Percentiles rank a stretch among this genome's conserved stretches.
phyloP scores from a whole-genome alignment of 2,888 invertebrate genomes.

The Chamaedrilus cognettii region DNA sequence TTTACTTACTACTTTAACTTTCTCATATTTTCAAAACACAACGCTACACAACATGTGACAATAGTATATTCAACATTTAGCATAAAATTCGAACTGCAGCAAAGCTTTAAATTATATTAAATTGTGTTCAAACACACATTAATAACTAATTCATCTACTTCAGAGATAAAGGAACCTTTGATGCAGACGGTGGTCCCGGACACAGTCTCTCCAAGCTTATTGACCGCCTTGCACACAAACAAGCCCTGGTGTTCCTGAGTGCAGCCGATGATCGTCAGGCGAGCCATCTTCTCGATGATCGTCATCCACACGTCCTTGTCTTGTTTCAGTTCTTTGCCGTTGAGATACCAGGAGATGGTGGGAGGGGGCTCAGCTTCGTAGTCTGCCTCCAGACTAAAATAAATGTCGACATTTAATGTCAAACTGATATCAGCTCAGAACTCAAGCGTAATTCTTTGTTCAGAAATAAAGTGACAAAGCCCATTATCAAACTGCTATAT shows the following conservation, averaged over 20 bases:
- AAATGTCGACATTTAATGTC: no score
- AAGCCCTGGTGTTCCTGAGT: constrained; percentile 71
- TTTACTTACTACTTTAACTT: no score
- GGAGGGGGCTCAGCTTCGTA: neutral
- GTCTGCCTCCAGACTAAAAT: neutral
- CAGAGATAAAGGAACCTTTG: constrained; percentile 41
- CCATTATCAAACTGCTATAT: no score
- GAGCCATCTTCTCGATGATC: constrained; percentile 1
- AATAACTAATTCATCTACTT: neutral
- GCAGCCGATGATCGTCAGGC: constrained; percentile 14
- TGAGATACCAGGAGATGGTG: neutral
- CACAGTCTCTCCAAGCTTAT: constrained; percentile 76
- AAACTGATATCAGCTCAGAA: no score
- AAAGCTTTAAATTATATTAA: no score
- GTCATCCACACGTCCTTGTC: neutral
- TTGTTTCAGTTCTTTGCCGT: neutral
- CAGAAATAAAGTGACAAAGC: no score
- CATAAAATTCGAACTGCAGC: no score
- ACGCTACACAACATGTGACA: no score
- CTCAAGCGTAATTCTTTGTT: no score
- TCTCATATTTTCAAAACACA: no score
- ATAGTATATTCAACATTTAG: no score
- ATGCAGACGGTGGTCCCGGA: constrained; percentile 44
- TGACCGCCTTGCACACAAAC: constrained; percentile 65
- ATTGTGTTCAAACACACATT: no score